A percentile compares a stretch with the other conserved stretches of the same genome.
These are phyloP conservation scores for Caenorhabditis sp. DNA, from an alignment of 2,888 invertebrate genomes.

Conservation along the genomic window DNA sequence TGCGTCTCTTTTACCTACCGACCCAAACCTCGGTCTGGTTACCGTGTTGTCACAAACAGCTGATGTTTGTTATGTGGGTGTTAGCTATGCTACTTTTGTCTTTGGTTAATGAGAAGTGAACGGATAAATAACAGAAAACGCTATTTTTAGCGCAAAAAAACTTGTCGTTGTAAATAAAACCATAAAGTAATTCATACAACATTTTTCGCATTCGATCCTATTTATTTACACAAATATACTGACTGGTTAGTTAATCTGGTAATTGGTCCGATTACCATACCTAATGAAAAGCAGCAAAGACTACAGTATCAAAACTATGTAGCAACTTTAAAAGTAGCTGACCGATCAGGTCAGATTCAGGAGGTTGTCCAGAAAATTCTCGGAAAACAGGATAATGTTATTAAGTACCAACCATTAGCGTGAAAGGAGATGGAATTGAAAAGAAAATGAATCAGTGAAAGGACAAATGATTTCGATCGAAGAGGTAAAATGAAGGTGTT, in stretches of 20 bases:
- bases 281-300: too few relatives aligned
- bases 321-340: too few relatives aligned
- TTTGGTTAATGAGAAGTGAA: neutral
- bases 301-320: too few relatives aligned
- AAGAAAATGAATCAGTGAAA: neutral
- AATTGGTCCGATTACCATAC: neutral
- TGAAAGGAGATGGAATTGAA: neutral
- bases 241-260: neutral
- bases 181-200: neutral
- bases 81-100: neutral
- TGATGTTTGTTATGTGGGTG: neutral
- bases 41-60: neutral
- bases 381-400: neutral
- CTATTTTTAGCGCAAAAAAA: too few relatives aligned
- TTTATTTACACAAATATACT: neutral
- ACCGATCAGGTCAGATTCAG: too few relatives aligned
- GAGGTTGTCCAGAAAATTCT: neutral
- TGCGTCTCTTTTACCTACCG: neutral
- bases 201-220: neutral
- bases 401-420: neutral
- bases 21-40: neutral
- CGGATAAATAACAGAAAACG: neutral
- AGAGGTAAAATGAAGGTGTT: neutral
- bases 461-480: neutral
- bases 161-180: neutral